These are phyloP conservation scores for Drosophila tsacasi DNA, from an alignment of 1,140 invertebrate species.

Conservation along the genomic window DNA sequence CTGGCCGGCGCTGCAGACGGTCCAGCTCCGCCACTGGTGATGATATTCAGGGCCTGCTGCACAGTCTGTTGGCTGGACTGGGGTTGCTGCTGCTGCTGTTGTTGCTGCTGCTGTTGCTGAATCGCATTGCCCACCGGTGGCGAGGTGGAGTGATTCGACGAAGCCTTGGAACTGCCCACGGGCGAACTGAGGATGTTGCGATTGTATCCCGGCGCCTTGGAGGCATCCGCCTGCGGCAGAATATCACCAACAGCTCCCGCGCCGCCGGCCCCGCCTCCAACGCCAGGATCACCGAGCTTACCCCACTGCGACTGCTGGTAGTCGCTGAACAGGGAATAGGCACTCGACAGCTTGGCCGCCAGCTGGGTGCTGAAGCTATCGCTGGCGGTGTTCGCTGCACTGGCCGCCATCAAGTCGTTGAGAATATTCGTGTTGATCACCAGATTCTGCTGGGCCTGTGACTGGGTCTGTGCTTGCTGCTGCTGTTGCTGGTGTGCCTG, in stretches of 20 bases:
- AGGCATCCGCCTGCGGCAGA: constrained; percentile 89
- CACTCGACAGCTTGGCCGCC: constrained; percentile 85
- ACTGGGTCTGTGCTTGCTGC: constrained; percentile 24
- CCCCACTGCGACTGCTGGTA: constrained; percentile 88
- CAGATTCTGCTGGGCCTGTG: constrained; percentile 56
- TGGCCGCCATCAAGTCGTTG: constrained; percentile 52
- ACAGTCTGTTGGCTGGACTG: constrained; percentile 56
- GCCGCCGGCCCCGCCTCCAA: constrained; percentile 41
- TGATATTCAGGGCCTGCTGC: constrained; percentile 71
- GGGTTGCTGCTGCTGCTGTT: constrained; percentile 33
- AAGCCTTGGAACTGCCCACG: constrained; percentile 88
- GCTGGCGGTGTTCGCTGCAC: constrained; percentile 21
- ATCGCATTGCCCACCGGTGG: constrained; percentile 82
- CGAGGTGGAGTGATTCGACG: constrained; percentile 86
- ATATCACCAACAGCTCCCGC: constrained; percentile 86
- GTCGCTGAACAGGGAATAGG: constrained; percentile 93
- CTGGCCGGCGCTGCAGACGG: constrained; percentile 53
- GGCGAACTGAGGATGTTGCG: constrained; percentile 90
- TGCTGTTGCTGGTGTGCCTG: constrained; percentile 30
- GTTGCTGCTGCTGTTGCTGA: constrained; percentile 55
- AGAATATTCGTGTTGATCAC: constrained; percentile 70
- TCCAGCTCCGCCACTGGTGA: constrained; percentile 62
- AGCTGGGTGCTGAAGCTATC: constrained; percentile 71
- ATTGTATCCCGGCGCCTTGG: constrained; percentile 93
- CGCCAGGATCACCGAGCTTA: constrained; percentile 81